Evolutionary conservation across 1,140 invertebrate genomes (phyloP).

Genomic region (Dreissena rostriformis): DNA sequence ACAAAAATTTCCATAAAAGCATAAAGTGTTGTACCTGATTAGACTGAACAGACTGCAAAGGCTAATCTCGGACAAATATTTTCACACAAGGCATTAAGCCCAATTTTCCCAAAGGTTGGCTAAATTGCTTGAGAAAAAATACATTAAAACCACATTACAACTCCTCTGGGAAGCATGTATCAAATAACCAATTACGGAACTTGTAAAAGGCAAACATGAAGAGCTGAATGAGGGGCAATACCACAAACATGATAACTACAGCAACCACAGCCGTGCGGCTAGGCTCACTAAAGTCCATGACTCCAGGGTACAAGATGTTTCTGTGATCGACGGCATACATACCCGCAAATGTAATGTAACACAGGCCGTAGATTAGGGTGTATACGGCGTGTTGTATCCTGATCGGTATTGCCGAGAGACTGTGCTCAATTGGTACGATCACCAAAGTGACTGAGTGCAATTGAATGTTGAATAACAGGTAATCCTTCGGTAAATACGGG

Average conservation of each 20-base stretch:
- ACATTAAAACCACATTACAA: constrained; percentile 13
- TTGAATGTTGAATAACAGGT: constrained; percentile 62
- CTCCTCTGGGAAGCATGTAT: constrained; percentile 44
- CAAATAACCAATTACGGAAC: constrained; percentile 61
- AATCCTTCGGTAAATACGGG: constrained; percentile 19
- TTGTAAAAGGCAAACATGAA: constrained; percentile 67
- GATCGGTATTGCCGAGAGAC: constrained; percentile 64
- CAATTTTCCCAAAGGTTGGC: too few relatives aligned
- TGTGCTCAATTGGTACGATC: constrained; percentile 67
- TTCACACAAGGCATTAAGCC: too few relatives aligned
- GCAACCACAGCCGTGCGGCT: constrained; percentile 61
- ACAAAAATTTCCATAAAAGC: too few relatives aligned
- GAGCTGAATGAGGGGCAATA: constrained; percentile 69
- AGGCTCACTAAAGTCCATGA: constrained; percentile 74
- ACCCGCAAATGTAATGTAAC: constrained; percentile 69
- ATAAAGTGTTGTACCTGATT: too few relatives aligned
- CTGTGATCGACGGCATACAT: constrained; percentile 71
- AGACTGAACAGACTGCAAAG: too few relatives aligned
- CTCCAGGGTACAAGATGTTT: constrained; percentile 68
- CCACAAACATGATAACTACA: constrained; percentile 65
- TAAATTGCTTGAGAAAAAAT: too few relatives aligned
- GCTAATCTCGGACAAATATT: too few relatives aligned
- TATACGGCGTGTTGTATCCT: constrained; percentile 69
- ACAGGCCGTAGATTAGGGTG: constrained; percentile 64
- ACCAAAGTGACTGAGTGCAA: constrained; percentile 70